These are phyloP conservation scores for Stichodactyla helianthus DNA, from an alignment of 64 coral and sea anemone species.

Conservation along the genomic window DNA sequence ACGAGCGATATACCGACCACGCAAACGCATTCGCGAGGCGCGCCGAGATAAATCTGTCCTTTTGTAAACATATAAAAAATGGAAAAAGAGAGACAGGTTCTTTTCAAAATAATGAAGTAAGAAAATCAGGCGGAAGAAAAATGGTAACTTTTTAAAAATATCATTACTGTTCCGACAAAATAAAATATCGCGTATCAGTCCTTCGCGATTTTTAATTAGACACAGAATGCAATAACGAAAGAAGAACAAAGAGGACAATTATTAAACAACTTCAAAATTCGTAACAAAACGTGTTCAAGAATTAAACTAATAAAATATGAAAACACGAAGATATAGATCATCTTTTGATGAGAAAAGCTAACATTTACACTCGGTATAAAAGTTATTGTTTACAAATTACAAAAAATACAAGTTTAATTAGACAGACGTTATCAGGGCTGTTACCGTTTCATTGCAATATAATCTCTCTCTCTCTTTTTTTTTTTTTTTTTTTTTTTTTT, in stretches of 20 bases:
- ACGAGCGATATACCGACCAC: background rate
- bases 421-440: background rate
- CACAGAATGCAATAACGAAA: background rate
- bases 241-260: background rate
- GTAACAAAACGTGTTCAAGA: background rate
- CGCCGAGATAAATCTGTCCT: background rate
- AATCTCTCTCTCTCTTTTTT: no score
- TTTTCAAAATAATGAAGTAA: background rate
- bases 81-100: background rate
- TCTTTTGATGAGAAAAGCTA: conserved; percentile 3
- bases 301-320: background rate
- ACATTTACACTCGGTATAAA: background rate
- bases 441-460: background rate
- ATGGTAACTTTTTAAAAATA: background rate
- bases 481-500: background rate
- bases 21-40: background rate
- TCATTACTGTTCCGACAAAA: background rate
- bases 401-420: background rate
- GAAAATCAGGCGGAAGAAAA: background rate
- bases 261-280: background rate
- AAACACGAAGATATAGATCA: background rate
- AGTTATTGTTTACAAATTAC: conserved; percentile 2
- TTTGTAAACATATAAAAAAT: background rate
- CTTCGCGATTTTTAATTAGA: background rate
- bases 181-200: background rate